Evolutionary conservation across 2,888 invertebrate species (phyloP), one percentile per base, ranked within the genome.

Genomic region (Periphyllus acericola): DNA sequence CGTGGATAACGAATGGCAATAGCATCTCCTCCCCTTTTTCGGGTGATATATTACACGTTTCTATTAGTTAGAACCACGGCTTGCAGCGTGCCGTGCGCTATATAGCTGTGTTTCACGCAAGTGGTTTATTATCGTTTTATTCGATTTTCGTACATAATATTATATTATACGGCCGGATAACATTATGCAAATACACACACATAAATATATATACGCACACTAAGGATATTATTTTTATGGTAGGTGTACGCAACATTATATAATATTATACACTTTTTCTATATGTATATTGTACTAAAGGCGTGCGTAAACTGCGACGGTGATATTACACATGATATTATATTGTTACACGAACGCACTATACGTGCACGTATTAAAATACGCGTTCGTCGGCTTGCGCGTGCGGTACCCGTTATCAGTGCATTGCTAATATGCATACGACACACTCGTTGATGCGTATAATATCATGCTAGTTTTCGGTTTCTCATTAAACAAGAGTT

Each of bases 1-100:
- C 21, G 11, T 21, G 71, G 72, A 86, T 86, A 55, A 86, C 52
- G 72, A 86, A 79, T 72, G 55, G 71, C 32, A 68, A 52, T 46
- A 46, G n/a, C 29, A 25, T 72, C 72, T 86, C 55, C 80, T 86
- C 79, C 79, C 36, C 68, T n/a, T 71, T 79, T 86, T 72, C 17
- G 14, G 40, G 72, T 80, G 86, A 80, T 86, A 60, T 71, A 34
- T 71, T 71, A 85, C 29, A 36, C 36, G 72, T 86, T 40, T 72
- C 72, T 32, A 21, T 86, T 25, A 17, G 66, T 46, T 66, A 25
- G 75, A 83, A 75, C 66, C 14, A 5, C 75, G 25, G n/a, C n/a
- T 29, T 21, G 32, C 32, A 46, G 29, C 66, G 34, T 80, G 25
- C 21, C 55, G 55, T 21, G 60, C 60, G 60, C 60, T 6, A 5